Base-by-base conservation (phyloP, 2,888 invertebrate genomes). In the Trissonchulus latispiculum region DNA sequence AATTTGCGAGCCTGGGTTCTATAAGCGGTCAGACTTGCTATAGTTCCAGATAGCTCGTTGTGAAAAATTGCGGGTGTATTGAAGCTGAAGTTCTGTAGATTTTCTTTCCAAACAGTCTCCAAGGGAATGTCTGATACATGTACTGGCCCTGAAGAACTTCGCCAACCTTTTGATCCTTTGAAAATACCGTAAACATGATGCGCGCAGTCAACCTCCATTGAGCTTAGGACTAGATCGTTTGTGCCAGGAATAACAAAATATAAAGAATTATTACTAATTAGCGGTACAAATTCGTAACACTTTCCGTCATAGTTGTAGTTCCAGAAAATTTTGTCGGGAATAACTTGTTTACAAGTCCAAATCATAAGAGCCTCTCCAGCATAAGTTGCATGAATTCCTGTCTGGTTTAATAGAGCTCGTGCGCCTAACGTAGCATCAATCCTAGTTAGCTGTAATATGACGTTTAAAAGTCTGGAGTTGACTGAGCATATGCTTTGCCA, bases 321-420 rank as follows among this genome's bases (percentile, higher is more conserved):
- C 71, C 71, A 71, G 35, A 31, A 71, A 32, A 71, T 61, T 2
- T 3, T 15, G 23, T 29, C 61, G 8, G 61, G 61, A 32, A 36
- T 8, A 23, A 71, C 35, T 23, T 61, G 8, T 18, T 33, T 8
- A 33, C 71, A 71, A n/a, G 36, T 8, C 61, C 61, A 59, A n/a
- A 71, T 33, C 71, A 71, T 71, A 2, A 71, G 61, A 3, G 61
- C 71, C 28, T 71, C 61, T 18, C 71, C 71, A 23, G 71, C 59
- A 33, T 61, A 71, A 33, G 71, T n/a, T 3, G 71, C 61, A 35
- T 33, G n/a, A 23, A 71, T 71, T 32, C 61, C 71, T 8, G 15
- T 32, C 15, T 37, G 71, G 23, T 48, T 48, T 48, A 64, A 28
- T 23, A 64, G 31, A 15, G n/a, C 64, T 28, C 64, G 3, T 15